Evolutionary conservation across 2,888 invertebrate species (phyloP), one percentile per base, ranked within the genome.

Genomic region (Ophion costatus): DNA sequence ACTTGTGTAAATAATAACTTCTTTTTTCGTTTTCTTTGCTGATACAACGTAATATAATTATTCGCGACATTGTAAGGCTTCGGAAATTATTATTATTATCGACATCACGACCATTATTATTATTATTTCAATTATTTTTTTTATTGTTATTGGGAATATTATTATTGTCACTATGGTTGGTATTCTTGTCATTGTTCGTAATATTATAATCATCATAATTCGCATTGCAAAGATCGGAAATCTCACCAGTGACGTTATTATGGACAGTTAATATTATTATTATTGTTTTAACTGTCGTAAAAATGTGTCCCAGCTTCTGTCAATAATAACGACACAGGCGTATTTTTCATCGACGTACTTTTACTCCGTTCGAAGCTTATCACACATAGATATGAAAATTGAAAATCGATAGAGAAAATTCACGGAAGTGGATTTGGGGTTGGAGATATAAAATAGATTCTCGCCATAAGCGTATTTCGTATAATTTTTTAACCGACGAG

Each of bases 291-390:
- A 20, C 29, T 4, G 29, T 4, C 29, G 4, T 29, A 29, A 29
- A 29, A 29, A 29, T 4, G 29, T 29, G 29, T 29, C 29, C 29
- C 29, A 29, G 3, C n/a, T 29, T 29, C 29, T 38, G 20, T 20
- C 11, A 4, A 42, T 45, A 67, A 61, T 57, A 33, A n/a, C 3
- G 63, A 0, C 17, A 64, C 51, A 56, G 7, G 20, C n/a, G 66
- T 57, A 38, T 22, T 71, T 76, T 76, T 83, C 66, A 80, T 80
- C 66, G 76, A 71, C 29, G 70, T 24, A 42, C 69, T 69, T 77
- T 59, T 17, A 7, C 29, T 56, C n/a, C 17, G 42, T 22, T 56
- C 29, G 57, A 45, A 20, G 24, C 42, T 76, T 56, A 29, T 29
- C 29, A 29, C 29, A 4, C 29, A 29, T 67, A 22, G 67, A 51